These are phyloP conservation scores for Xestia xanthographa DNA, from an alignment of 2,888 invertebrate species.

Conservation along the genomic window DNA sequence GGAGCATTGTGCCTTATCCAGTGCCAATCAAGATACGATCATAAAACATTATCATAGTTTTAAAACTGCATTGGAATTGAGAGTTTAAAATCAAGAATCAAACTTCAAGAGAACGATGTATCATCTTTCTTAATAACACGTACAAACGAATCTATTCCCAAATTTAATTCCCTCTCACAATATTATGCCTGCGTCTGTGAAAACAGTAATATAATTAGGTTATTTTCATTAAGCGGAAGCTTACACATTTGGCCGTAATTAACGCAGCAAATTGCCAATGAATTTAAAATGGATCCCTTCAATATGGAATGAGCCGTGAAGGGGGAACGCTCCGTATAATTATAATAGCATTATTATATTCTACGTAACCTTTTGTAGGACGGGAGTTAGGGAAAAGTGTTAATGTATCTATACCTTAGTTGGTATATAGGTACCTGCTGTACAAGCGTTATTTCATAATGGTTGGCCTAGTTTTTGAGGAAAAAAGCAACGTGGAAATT, in stretches of 20 bases:
- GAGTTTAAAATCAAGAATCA: not conserved
- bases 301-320: slow-evolving; percentile 46
- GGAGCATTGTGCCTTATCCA: not conserved
- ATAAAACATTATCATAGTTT: not conserved
- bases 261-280: slow-evolving; percentile 59
- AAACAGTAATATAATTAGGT: slow-evolving; percentile 32
- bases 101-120: not conserved
- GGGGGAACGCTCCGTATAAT: slow-evolving; percentile 38
- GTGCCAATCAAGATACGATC: not conserved
- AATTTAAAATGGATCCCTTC: slow-evolving; percentile 63
- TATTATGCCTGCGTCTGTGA: slow-evolving; percentile 20
- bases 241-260: slow-evolving; percentile 54
- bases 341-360: slow-evolving; percentile 54
- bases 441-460: not conserved
- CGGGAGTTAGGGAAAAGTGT: slow-evolving; percentile 7
- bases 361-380: slow-evolving; percentile 26
- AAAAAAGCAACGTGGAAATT: not conserved
- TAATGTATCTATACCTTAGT: not conserved
- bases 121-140: not conserved
- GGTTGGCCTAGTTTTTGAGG: not conserved
- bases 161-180: not conserved
- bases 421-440: not conserved
- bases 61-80: not conserved
- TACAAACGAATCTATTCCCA: not conserved
- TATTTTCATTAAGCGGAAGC: slow-evolving; percentile 46